Conservation (phyloP, 2,113 vertebrate species). For the Isichthys henryi region DNA sequence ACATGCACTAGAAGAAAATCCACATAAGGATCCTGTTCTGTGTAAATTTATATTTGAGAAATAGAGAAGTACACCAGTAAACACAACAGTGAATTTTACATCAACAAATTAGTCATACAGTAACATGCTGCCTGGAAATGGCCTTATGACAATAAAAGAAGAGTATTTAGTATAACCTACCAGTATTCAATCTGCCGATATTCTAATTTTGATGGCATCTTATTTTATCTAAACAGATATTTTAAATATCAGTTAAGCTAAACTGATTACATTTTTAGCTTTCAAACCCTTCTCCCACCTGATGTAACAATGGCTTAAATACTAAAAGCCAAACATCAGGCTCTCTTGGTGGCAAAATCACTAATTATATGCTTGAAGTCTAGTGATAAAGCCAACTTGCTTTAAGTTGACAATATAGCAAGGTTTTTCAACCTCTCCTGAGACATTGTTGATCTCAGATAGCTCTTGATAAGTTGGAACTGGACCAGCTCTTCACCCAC, state of each 20-base stretch:
- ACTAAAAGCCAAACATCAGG: background rate
- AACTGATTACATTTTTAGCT: background rate
- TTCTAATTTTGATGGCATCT: background rate
- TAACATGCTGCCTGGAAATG: background rate
- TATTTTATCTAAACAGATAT: background rate
- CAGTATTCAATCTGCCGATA: background rate
- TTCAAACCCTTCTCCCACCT: background rate
- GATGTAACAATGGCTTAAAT: background rate
- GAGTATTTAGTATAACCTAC: background rate
- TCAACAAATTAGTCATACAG: background rate
- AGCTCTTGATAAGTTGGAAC: conserved; percentile 18
- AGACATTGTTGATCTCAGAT: conserved; percentile 22
- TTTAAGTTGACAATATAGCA: conserved; percentile 27
- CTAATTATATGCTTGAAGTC: conserved; percentile 13
- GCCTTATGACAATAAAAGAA: background rate
- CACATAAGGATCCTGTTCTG: background rate
- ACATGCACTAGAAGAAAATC: too few species aligned
- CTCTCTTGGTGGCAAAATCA: background rate
- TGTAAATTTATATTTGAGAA: background rate
- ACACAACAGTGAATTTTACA: background rate
- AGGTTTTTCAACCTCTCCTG: conserved; percentile 27
- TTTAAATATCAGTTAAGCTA: background rate
- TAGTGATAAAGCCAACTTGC: conserved; percentile 12
- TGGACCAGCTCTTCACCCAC: too few species aligned
- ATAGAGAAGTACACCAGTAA: background rate